These are phyloP conservation scores for Orchesella cincta DNA, from an alignment of 1,140 invertebrate genomes.

Conservation along the genomic window DNA sequence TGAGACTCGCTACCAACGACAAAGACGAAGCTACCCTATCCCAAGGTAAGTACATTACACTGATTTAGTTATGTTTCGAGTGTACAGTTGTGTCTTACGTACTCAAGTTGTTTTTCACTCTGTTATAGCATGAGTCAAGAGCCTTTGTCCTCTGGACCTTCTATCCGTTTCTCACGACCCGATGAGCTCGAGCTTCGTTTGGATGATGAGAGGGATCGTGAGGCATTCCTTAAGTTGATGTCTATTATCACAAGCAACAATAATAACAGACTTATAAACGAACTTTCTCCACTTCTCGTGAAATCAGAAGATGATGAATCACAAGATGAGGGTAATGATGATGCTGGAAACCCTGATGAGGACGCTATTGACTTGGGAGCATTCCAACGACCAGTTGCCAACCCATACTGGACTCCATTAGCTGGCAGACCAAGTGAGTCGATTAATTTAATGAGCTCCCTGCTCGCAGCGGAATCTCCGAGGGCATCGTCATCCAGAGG, in stretches of 20 bases:
- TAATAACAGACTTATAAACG: background rate
- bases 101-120: no score
- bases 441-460: constrained; percentile 35
- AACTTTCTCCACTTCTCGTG: background rate
- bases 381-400: constrained; percentile 26
- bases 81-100: no score
- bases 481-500: background rate
- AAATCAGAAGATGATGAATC: background rate
- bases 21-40: constrained; percentile 32
- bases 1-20: constrained; percentile 22
- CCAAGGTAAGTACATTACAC: background rate
- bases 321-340: constrained; percentile 20
- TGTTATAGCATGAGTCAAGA: no score
- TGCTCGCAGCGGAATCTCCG: constrained; percentile 7
- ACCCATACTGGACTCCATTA: constrained; percentile 6
- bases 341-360: background rate
- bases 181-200: constrained; percentile 35
- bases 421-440: constrained; percentile 24
- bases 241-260: constrained; percentile 2
- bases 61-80: no score
- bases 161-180: background rate
- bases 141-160: background rate
- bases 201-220: constrained; percentile 30
- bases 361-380: constrained; percentile 30
- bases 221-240: constrained; percentile 28